phyloP scores from a whole-genome alignment of 1,140 invertebrate species.

The Lineus longissimus region DNA sequence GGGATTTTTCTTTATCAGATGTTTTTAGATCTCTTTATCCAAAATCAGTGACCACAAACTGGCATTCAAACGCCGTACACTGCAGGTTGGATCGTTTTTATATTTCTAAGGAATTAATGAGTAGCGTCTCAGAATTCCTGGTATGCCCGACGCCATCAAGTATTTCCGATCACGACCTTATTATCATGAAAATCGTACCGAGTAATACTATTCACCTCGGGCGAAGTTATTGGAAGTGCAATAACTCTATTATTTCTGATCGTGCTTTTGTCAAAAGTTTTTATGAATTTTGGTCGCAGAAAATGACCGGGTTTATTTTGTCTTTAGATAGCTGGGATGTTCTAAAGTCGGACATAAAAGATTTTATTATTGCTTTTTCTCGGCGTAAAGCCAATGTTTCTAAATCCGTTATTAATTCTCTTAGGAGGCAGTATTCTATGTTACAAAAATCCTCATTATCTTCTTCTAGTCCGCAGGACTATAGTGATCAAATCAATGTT shows the following conservation, averaged over 20 bases:
- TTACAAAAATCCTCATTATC: too few species aligned
- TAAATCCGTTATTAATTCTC: constrained; percentile 6
- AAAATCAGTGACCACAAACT: too few species aligned
- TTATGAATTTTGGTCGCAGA: constrained; percentile 21
- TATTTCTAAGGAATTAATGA: constrained; percentile 1
- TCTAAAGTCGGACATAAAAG: constrained; percentile 6
- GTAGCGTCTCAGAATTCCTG: not conserved
- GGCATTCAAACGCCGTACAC: too few species aligned
- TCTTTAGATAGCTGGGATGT: constrained; percentile 19
- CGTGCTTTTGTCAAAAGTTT: not conserved
- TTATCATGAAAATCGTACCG: not conserved
- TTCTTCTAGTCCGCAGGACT: not conserved
- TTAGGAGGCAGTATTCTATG: not conserved
- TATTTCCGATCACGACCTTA: not conserved
- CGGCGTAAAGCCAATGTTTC: constrained; percentile 13
- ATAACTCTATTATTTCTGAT: constrained; percentile 4
- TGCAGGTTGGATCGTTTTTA: too few species aligned
- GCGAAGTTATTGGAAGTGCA: constrained; percentile 22
- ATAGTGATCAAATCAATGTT: not conserved
- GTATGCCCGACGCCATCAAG: not conserved
- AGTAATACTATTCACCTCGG: constrained; percentile 7
- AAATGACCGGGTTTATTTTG: too few species aligned
- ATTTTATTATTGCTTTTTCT: not conserved
- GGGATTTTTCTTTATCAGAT: constrained; percentile 7
- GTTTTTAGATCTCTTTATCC: not conserved